A percentile compares a stretch with the other conserved stretches of the same genome.
Conservation (phyloP, 35 echinoderm and acorn worm genomes). For the Lytechinus variegatus region DNA sequence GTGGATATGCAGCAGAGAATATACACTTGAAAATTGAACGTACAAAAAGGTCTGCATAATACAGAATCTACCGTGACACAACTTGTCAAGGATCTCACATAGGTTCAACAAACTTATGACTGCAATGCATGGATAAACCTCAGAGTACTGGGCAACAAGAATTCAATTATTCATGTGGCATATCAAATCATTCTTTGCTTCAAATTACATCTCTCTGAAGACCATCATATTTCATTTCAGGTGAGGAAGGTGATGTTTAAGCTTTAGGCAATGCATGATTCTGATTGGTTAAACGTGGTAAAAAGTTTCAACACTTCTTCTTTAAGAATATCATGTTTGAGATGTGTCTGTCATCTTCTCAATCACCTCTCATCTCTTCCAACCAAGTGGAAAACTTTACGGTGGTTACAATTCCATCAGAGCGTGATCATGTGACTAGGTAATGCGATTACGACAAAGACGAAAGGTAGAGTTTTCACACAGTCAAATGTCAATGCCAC, state of each 20-base stretch:
- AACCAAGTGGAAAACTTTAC: conserved; percentile 10
- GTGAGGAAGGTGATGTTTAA: too few relatives aligned
- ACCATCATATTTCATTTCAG: too few relatives aligned
- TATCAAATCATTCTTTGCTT: background rate
- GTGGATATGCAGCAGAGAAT: background rate
- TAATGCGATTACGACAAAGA: conserved; percentile 25
- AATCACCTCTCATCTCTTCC: background rate
- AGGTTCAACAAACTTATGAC: background rate
- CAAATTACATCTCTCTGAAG: too few relatives aligned
- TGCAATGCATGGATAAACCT: background rate
- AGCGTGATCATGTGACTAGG: conserved; percentile 7
- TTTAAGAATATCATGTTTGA: background rate
- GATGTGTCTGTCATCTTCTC: background rate
- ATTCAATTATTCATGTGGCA: background rate
- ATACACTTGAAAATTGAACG: background rate
- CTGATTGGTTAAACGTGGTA: background rate
- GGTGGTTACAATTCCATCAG: background rate
- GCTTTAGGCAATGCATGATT: background rate
- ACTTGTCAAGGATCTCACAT: background rate
- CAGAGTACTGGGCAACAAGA: background rate
- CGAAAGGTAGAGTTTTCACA: background rate
- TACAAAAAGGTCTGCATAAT: background rate
- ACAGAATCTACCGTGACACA: background rate
- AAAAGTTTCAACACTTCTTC: background rate
- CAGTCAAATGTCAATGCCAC: conserved; percentile 15